Conservation (phyloP, 2,888 invertebrate species). For the Junonia oenone region DNA sequence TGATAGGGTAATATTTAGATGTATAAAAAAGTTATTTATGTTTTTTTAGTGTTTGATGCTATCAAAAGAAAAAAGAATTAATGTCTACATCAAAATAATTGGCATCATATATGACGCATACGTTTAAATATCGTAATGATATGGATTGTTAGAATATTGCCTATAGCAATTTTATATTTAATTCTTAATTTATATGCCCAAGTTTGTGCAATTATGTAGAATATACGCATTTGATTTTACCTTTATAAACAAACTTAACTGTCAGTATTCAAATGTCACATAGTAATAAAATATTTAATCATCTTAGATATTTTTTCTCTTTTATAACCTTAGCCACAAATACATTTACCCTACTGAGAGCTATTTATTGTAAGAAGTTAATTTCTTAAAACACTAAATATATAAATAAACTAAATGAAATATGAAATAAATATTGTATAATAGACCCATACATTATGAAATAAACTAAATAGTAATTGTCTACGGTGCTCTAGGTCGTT, state of each 20-base stretch:
- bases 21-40: not conserved
- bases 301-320: slow-evolving; percentile 34
- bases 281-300: slow-evolving; percentile 71
- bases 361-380: too few relatives aligned
- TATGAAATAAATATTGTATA: too few relatives aligned
- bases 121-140: slow-evolving; percentile 3
- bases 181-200: slow-evolving; percentile 24
- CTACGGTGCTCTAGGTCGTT: too few relatives aligned
- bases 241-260: slow-evolving; percentile 41
- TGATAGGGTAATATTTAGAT: not conserved
- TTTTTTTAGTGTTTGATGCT: not conserved
- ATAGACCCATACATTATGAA: too few relatives aligned
- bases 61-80: not conserved
- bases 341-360: not conserved
- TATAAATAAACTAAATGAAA: too few relatives aligned
- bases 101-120: not conserved
- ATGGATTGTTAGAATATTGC: slow-evolving; percentile 9
- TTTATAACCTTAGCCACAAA: slow-evolving; percentile 5
- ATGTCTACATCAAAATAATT: not conserved
- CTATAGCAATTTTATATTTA: slow-evolving; percentile 3
- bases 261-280: slow-evolving; percentile 71
- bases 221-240: slow-evolving; percentile 41
- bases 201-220: slow-evolving; percentile 60
- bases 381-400: too few relatives aligned
- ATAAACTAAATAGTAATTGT: too few relatives aligned